Conservation (phyloP, 2,113 vertebrate species). For the Equus quagga region DNA sequence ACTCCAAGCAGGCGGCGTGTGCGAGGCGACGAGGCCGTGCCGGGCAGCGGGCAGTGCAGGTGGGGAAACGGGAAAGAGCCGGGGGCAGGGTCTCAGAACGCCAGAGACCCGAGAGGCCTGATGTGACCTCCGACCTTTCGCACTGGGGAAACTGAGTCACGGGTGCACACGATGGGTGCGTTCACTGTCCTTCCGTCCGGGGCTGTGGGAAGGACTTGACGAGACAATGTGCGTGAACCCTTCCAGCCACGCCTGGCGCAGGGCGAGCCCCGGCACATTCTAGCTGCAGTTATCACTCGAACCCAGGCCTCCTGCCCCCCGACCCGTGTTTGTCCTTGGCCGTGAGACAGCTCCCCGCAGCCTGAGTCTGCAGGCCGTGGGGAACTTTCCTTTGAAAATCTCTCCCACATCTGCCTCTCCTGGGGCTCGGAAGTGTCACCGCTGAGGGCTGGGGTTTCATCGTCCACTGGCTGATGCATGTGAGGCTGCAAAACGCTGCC, state of each 20-base stretch:
- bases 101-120: not conserved
- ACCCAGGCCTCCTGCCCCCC: not conserved
- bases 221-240: not conserved
- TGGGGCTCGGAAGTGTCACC: not conserved
- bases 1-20: fast-evolving
- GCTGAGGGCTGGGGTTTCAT: not conserved
- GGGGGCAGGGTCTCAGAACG: not conserved
- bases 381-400: not conserved
- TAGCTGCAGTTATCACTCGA: fast-evolving
- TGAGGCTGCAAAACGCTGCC: fast-evolving
- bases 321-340: not conserved
- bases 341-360: not conserved
- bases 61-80: not conserved
- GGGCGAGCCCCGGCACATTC: fast-evolving
- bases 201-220: not conserved
- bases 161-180: fast-evolving
- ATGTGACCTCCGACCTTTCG: not conserved
- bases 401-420: not conserved
- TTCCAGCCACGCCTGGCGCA: not conserved
- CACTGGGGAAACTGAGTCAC: not conserved
- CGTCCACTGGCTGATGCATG: fast-evolving
- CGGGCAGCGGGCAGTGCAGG: not conserved
- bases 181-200: not conserved
- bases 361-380: fast-evolving
- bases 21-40: not conserved